Conservation (phyloP, 2,888 invertebrate genomes). For the Drosophila percnosoma region DNA sequence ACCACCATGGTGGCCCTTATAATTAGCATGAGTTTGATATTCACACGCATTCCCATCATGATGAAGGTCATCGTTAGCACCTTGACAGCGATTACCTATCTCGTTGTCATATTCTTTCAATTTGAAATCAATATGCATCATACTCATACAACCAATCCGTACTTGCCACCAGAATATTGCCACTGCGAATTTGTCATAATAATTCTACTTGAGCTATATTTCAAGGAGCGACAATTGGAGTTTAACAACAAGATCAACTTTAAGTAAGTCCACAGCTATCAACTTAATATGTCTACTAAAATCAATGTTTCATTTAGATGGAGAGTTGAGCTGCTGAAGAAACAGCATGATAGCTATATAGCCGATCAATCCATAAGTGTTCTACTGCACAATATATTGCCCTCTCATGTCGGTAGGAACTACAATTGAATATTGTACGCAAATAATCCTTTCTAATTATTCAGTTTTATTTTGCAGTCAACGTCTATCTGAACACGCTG, state of each 20-base stretch:
- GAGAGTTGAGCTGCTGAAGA: constrained; percentile 89
- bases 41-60: constrained; percentile 92
- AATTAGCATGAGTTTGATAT: constrained; percentile 90
- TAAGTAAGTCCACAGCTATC: constrained; percentile 84
- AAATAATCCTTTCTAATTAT: constrained; percentile 39
- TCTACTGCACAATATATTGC: constrained; percentile 95
- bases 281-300: too few species aligned
- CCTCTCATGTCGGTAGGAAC: constrained; percentile 93
- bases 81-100: constrained; percentile 88
- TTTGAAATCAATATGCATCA: constrained; percentile 86
- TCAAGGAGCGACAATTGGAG: constrained; percentile 96
- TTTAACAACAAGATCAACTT: constrained; percentile 95
- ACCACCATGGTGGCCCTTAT: constrained; percentile 86
- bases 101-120: constrained; percentile 88
- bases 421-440: not conserved
- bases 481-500: constrained; percentile 88
- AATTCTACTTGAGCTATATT: constrained; percentile 90
- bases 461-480: constrained; percentile 8
- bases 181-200: constrained; percentile 90
- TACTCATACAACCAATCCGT: constrained; percentile 90
- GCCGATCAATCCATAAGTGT: constrained; percentile 94
- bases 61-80: constrained; percentile 88
- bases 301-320: constrained; percentile 84
- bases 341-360: constrained; percentile 92
- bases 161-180: constrained; percentile 88